Conservation (phyloP, 1,140 invertebrate genomes). For the Drosophila orena region DNA sequence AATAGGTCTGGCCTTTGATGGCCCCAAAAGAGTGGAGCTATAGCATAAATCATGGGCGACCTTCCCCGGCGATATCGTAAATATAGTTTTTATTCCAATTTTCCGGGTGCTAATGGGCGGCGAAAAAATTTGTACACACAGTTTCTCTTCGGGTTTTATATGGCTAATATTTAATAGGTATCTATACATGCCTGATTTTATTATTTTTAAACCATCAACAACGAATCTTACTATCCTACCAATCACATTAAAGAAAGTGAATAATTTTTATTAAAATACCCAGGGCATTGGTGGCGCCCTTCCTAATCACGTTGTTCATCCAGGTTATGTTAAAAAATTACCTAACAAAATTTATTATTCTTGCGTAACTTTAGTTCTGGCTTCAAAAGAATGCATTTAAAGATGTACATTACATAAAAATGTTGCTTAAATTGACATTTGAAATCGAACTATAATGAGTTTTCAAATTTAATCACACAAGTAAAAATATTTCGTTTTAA, state of each 20-base stretch:
- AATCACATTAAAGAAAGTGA: neutral
- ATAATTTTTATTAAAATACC: too few relatives aligned
- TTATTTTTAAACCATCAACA: neutral
- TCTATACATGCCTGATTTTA: conserved; percentile 7
- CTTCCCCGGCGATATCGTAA: conserved; percentile 13
- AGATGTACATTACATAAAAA: too few relatives aligned
- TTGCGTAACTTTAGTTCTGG: too few relatives aligned
- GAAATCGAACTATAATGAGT: too few relatives aligned
- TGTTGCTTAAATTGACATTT: too few relatives aligned
- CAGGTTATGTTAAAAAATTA: too few relatives aligned
- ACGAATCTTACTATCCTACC: neutral
- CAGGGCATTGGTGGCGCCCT: too few relatives aligned
- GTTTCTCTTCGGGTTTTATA: conserved; percentile 13
- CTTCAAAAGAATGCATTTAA: too few relatives aligned
- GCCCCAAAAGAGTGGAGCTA: conserved; percentile 30
- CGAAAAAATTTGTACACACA: conserved; percentile 9
- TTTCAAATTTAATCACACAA: too few relatives aligned
- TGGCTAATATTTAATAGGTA: conserved; percentile 4
- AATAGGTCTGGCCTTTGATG: conserved; percentile 62
- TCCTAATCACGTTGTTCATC: too few relatives aligned
- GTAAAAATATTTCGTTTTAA: neutral
- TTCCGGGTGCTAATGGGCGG: conserved; percentile 47
- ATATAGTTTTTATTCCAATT: conserved; percentile 23
- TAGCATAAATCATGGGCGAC: conserved; percentile 58
- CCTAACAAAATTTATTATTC: too few relatives aligned